Base-by-base conservation (phyloP, 2,888 invertebrate species). In the Drosophila paucipuncta region DNA sequence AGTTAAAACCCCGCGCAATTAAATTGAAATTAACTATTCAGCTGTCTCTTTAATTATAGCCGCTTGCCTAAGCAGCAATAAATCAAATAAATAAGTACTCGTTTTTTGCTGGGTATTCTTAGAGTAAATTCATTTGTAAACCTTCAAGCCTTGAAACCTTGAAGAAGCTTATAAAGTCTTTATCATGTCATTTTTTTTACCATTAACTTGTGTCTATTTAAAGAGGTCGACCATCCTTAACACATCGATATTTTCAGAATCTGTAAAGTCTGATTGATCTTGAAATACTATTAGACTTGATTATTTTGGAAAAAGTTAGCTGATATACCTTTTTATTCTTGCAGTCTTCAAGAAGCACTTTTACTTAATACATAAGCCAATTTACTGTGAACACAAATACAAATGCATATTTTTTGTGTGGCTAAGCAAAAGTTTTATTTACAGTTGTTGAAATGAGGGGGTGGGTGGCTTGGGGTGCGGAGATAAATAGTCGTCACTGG, bases 401-500 rank as follows among this genome's bases (percentile, higher is more conserved):
- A 60, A 52, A 43, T 25, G 49, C 28, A 54, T 53, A 53, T 52
- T 66, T 69, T 68, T 73, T 78, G 61, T 62, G 31, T 61, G 62
- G 74, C 65, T 52, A 80, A 78, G 76, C 76, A 68, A 75, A 77
- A 79, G 49, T 58, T 69, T 54, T 74, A 47, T 67, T 71, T 65
- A 50, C 35, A 60, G 58, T 62, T 64, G 53, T 33, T n/a, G 39
- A 37, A 28, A 31, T 67, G 67, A 25, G 37, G 18, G 22, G 33
- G 13, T 16, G 54, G 2, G 39, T 49, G 43, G 25, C 6, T 9
- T 25, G 16, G 31, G 25, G 53, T 25, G 33, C 10, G 9, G n/a
- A 18, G 11, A 25, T 47, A 62, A 54, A 54, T 55, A 74, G 55
- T 69, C 71, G 77, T 82, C 85, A 85, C 69, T 85, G 85, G 89